A percentile compares a stretch with the other conserved stretches of the same genome.
These are phyloP conservation scores for Hydractinia echinata DNA, from an alignment of 30 jellyfish, hydroid and myxozoan species.

Conservation along the genomic window DNA sequence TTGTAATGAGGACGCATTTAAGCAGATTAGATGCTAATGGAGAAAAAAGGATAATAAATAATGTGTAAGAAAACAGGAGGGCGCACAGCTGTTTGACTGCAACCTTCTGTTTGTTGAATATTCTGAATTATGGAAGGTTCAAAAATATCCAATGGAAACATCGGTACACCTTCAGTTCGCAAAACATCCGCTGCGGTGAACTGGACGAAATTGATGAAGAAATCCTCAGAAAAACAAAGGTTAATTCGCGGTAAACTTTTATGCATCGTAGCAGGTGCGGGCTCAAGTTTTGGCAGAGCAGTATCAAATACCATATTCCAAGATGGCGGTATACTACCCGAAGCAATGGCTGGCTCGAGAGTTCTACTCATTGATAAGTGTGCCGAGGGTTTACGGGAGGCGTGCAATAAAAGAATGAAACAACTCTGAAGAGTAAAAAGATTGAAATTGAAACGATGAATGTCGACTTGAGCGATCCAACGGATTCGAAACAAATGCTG, in stretches of 20 bases:
- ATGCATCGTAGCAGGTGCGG: slow-evolving; percentile 36
- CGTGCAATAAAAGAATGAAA: slow-evolving; percentile 33
- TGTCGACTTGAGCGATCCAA: slow-evolving; percentile 20
- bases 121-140: too few relatives aligned
- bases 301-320: slow-evolving; percentile 19
- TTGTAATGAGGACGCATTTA: too few relatives aligned
- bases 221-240: not conserved
- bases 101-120: too few relatives aligned
- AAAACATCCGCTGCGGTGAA: slow-evolving; percentile 3
- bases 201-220: slow-evolving; percentile 18
- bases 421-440: slow-evolving; percentile 27
- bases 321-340: slow-evolving; percentile 32
- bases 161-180: not conserved
- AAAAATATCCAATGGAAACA: too few relatives aligned
- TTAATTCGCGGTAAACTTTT: slow-evolving; percentile 25
- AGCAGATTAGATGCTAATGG: too few relatives aligned
- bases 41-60: too few relatives aligned
- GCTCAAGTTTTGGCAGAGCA: slow-evolving; percentile 32
- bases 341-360: slow-evolving; percentile 33
- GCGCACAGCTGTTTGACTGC: too few relatives aligned
- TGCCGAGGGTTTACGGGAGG: slow-evolving; percentile 24
- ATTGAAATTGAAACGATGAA: slow-evolving; percentile 17
- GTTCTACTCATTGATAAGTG: slow-evolving; percentile 30
- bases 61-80: too few relatives aligned
- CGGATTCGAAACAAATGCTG: not conserved